Base-by-base conservation (phyloP, 2,888 invertebrate species). In the Ophion obscuratus region DNA sequence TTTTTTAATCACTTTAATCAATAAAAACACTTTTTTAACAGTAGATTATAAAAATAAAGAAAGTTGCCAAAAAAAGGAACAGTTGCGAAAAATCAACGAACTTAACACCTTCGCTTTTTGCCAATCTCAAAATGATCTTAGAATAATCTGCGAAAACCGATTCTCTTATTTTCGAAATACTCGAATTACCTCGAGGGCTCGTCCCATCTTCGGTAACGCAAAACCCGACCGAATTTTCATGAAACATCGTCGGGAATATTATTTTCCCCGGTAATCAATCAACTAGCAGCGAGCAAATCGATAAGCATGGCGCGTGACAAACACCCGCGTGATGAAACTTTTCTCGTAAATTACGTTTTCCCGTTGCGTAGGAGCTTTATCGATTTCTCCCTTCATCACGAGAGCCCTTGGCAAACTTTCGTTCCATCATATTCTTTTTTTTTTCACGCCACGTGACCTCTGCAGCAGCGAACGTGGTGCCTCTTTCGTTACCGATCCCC, bases 281-380 rank as follows among this genome's bases (percentile, higher is more conserved):
- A 36, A 24, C 24, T 7, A 20, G 20, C 57, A 36, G 47, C 40
- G 67, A 68, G 17, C 24, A 31, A 68, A 68, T 77, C 59, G 40
- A 77, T 77, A 59, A 24, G 2, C 20, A 53, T 5, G 36, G 36
- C 31, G 24, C 77, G 57, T 66, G 44, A 44, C 70, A 70, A 24
- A 27, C 47, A 76, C 75, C 53, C 70, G 59, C 62, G 66, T 10
- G 53, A 27, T 40, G 57, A 44, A 76, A 53, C 9, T 57, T 79
- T 78, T 78, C 75, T 75, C 81, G 53, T 85, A 79, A 85, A 85
- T 78, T 75, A 64, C 76, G 66, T 71, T 44, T 44, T 67, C 59
- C 31, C 31, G 57, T 80, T 66, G 74, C 74, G 73, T 66, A 20
- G 20, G 40, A 81, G 81, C 67, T 74, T 59, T 27, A 81, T 81